These are phyloP conservation scores for Holothuria glaberrima DNA, from an alignment of 35 echinoderm and acorn worm genomes.

Conservation along the genomic window DNA sequence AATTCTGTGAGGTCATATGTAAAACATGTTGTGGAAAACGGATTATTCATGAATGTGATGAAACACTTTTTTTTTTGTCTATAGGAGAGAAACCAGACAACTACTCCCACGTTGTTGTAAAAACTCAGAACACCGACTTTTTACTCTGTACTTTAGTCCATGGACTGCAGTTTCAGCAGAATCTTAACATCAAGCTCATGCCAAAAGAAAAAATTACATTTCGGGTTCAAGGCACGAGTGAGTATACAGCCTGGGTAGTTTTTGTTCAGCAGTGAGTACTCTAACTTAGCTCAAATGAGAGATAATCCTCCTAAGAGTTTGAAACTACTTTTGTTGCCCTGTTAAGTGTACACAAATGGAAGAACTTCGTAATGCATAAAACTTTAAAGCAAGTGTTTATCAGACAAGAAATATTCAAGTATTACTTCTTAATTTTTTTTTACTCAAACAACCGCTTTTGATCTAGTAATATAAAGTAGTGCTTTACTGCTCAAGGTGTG, in stretches of 20 bases:
- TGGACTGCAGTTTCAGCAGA: slow-evolving; percentile 47
- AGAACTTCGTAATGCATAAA: too few species aligned
- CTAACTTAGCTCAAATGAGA: too few species aligned
- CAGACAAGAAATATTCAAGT: too few species aligned
- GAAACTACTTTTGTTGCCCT: too few species aligned
- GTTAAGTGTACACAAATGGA: too few species aligned
- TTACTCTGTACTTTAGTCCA: slow-evolving; percentile 35
- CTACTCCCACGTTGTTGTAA: slow-evolving; percentile 37
- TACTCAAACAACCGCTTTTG: too few species aligned
- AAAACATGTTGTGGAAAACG: not conserved
- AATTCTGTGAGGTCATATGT: not conserved
- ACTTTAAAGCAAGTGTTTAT: too few species aligned
- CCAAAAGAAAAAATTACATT: slow-evolving; percentile 45
- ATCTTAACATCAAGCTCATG: slow-evolving; percentile 48
- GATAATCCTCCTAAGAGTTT: too few species aligned
- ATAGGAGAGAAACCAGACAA: slow-evolving; percentile 39
- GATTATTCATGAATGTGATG: not conserved
- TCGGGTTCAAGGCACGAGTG: slow-evolving; percentile 36
- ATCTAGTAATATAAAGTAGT: too few species aligned
- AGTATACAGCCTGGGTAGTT: not conserved
- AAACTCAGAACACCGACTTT: slow-evolving; percentile 7
- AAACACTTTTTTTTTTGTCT: not conserved
- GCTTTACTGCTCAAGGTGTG: too few species aligned
- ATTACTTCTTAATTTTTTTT: too few species aligned
- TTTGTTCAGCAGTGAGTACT: not conserved